These are phyloP conservation scores for Pelodiscus sinensis DNA, from an alignment of 2,113 vertebrate species.

Conservation along the genomic window DNA sequence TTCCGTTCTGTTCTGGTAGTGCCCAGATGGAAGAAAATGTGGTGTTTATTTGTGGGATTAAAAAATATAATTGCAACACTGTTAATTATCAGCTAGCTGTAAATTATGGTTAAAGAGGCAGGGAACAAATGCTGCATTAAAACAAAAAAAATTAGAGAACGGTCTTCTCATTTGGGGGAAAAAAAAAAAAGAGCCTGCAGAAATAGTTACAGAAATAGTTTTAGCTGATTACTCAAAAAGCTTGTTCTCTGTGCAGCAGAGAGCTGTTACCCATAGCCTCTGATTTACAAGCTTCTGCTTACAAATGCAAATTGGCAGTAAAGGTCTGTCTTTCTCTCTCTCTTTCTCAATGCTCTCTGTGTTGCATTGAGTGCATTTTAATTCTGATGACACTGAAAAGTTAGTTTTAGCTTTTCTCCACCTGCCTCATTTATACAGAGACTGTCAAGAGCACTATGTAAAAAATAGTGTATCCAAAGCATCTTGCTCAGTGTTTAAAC, in stretches of 20 bases:
- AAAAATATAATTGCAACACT: neutral
- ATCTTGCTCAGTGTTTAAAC: neutral
- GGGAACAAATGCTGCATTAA: neutral
- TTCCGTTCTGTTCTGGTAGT: neutral
- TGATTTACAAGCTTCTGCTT: neutral
- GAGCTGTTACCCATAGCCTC: neutral
- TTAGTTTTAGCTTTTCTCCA: slow-evolving; percentile 9
- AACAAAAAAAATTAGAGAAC: neutral
- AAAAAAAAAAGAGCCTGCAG: neutral
- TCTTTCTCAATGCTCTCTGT: neutral
- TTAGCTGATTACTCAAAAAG: neutral
- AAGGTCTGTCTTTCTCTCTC: neutral
- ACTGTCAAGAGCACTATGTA: neutral
- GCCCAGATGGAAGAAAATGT: neutral
- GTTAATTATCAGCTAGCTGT: neutral
- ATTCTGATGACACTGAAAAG: slow-evolving; percentile 1
- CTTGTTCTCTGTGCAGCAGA: neutral
- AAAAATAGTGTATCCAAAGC: neutral
- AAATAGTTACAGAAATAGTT: neutral
- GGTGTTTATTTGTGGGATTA: neutral
- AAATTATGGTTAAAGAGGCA: neutral
- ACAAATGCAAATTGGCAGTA: neutral
- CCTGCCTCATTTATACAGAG: neutral
- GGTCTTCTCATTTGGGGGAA: neutral
- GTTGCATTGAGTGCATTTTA: neutral